Evolutionary conservation across 2,888 invertebrate genomes (phyloP).

Genomic region (Smittia aterrima): DNA sequence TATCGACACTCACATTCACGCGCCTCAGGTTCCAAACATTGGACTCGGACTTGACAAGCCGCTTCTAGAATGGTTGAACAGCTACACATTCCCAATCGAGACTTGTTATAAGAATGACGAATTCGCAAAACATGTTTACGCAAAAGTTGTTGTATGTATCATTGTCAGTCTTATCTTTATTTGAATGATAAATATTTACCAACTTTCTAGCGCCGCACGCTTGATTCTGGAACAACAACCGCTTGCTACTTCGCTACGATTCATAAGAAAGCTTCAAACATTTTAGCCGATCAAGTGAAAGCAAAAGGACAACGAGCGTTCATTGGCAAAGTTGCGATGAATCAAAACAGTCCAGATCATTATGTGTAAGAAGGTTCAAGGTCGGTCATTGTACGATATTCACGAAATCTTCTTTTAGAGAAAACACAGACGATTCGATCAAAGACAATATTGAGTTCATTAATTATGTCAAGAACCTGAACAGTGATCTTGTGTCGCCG

Average conservation of each 20-base stretch:
- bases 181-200: slow-evolving; percentile 8
- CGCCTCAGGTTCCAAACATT: slow-evolving; percentile 82
- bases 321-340: slow-evolving; percentile 72
- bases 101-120: slow-evolving; percentile 64
- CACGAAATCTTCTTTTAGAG: slow-evolving; percentile 54
- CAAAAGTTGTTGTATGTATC: slow-evolving; percentile 73
- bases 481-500: slow-evolving; percentile 53
- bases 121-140: slow-evolving; percentile 70
- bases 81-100: slow-evolving; percentile 84
- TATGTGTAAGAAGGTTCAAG: slow-evolving; percentile 49
- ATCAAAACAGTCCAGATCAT: slow-evolving; percentile 50
- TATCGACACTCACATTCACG: slow-evolving; percentile 87
- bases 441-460: slow-evolving; percentile 64
- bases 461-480: slow-evolving; percentile 47
- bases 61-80: slow-evolving; percentile 79
- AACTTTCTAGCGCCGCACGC: slow-evolving; percentile 63
- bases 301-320: slow-evolving; percentile 75
- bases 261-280: slow-evolving; percentile 66
- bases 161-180: not conserved
- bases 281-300: slow-evolving; percentile 67
- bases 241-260: slow-evolving; percentile 86
- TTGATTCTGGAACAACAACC: slow-evolving; percentile 81
- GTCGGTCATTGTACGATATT: not conserved
- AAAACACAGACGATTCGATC: slow-evolving; percentile 64
- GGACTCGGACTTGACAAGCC: slow-evolving; percentile 79